Conservation (phyloP, 2,888 invertebrate genomes). For the Dasypogon diadema region DNA sequence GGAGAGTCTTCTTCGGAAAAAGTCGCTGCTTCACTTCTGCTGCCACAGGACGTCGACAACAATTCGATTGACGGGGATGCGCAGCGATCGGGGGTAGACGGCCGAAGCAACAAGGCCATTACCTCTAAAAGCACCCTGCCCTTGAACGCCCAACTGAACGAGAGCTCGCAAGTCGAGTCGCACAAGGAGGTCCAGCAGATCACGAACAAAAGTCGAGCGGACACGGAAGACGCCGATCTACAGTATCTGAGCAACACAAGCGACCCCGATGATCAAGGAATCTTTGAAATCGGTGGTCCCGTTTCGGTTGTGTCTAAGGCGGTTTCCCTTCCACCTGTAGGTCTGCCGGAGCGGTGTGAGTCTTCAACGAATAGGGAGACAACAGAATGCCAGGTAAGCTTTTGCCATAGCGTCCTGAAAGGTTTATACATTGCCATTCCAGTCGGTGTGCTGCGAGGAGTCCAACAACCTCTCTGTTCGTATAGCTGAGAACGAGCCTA, state of each 20-base stretch:
- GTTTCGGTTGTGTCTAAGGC: conserved; percentile 61
- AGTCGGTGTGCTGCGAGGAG: conserved; percentile 66
- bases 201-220: conserved; percentile 60
- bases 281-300: neutral
- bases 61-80: conserved; percentile 64
- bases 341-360: conserved; percentile 67
- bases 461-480: conserved; percentile 60
- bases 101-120: neutral
- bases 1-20: conserved; percentile 63
- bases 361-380: conserved; percentile 64
- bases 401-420: neutral
- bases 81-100: neutral
- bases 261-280: conserved; percentile 26
- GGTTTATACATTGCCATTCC: too few relatives aligned
- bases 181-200: conserved; percentile 62
- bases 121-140: neutral
- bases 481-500: conserved; percentile 62
- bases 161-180: conserved; percentile 55
- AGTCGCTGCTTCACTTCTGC: conserved; percentile 60
- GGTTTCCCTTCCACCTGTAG: conserved; percentile 67
- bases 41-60: conserved; percentile 66
- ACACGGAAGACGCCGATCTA: conserved; percentile 61
- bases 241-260: conserved; percentile 62
- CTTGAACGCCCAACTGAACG: conserved; percentile 58
- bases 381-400: conserved; percentile 71